Conservation (phyloP, 2,797 vertebrate species). For the Glyptemys insculpta region DNA sequence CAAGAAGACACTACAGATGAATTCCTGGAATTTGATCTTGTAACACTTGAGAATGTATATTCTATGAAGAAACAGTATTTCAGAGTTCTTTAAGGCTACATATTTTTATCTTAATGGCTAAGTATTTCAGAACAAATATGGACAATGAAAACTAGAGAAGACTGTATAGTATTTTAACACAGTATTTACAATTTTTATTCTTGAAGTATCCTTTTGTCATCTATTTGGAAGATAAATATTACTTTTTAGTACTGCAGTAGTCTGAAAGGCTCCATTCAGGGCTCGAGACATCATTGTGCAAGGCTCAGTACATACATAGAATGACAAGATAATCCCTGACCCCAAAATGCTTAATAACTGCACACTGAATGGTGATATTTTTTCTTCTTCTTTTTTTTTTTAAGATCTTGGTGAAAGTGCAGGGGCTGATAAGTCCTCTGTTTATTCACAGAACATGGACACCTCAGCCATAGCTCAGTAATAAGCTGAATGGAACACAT, state of each 20-base stretch:
- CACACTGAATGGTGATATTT: background rate
- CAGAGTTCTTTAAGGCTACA: background rate
- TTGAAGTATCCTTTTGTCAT: background rate
- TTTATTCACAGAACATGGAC: constrained; percentile 64
- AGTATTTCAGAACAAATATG: constrained; percentile 27
- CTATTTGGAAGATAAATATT: background rate
- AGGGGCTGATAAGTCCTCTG: constrained; percentile 46
- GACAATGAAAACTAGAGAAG: background rate
- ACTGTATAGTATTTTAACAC: background rate
- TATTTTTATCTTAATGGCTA: background rate
- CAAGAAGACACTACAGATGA: constrained; percentile 45
- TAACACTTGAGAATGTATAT: constrained; percentile 49
- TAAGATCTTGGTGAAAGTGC: constrained; percentile 62
- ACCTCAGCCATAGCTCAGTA: constrained; percentile 56
- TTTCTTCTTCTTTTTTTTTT: background rate
- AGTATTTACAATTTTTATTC: constrained; percentile 13
- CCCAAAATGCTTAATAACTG: background rate
- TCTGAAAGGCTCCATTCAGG: background rate
- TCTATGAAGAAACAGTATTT: constrained; percentile 43
- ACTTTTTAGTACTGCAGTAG: constrained; percentile 23
- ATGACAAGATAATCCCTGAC: background rate
- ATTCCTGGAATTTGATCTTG: constrained; percentile 77
- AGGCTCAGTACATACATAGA: background rate
- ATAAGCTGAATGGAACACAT: constrained; percentile 64
- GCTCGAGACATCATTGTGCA: background rate